Base-by-base conservation (phyloP, 2,113 vertebrate species). In the mouse (Mus musculus) region DNA sequence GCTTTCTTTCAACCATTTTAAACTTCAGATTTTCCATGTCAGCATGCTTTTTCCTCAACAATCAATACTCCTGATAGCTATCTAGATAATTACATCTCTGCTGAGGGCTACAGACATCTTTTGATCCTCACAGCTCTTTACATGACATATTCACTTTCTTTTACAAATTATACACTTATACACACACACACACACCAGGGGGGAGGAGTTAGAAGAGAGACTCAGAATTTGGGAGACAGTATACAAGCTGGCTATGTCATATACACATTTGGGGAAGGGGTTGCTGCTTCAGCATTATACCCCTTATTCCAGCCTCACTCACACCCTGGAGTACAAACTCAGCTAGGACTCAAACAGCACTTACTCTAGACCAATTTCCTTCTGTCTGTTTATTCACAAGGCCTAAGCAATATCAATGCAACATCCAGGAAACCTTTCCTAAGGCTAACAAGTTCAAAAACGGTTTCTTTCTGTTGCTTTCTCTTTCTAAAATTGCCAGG, bases 401-500 rank as follows among this genome's bases (percentile, higher is more conserved):
- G 65, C 46, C 20, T 56, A 82, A 12, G 56, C 13, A 7, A 91
- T 65, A 93, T 84, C 93, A 94, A 65, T 81, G 33, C 54, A 93
- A 96, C 81, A 82, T 63, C 61, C 89, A 90, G 75, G 69, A 93
- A 96, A 91, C 80, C 78, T 96, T 94, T 95, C 92, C 97, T 96
- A 85, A 73, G 59, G 71, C 71, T 95, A 76, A 95, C 67, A 42
- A 65, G 75, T 92, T 95, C 42, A 94, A 90, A 96, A 94, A 42
- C 26, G 73, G 20, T 73, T 93, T 84, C 78, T 90, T 94, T 59
- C 71, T 52, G 28, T 3, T 13, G 63, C 78, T 88, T 59, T 71
- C 33, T 5, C 36, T 90, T 84, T 90, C 65, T 91, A 90, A 94
- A 93, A 88, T 88, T 89, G 92, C 84, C 36, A 65, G n/a, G 56